These are phyloP conservation scores for Eudiplozoon nipponicum DNA, from an alignment of 2,888 invertebrate species.

Conservation along the genomic window DNA sequence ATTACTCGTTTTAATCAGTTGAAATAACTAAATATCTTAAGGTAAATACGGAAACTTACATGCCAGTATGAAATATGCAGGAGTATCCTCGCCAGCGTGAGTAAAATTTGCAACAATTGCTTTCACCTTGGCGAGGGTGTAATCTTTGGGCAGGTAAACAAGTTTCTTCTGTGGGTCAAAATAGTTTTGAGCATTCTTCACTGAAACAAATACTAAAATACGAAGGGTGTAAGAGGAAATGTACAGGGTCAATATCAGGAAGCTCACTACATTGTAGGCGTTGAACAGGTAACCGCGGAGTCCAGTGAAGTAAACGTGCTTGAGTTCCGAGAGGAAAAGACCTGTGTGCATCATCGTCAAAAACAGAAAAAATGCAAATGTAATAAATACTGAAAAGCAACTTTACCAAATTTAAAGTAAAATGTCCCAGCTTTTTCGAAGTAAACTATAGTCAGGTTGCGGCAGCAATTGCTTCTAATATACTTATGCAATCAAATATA, in stretches of 20 bases:
- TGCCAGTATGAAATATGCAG: background rate
- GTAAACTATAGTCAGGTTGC: no score
- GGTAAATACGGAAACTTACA: background rate
- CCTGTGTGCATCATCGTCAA: no score
- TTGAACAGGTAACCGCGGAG: slow-evolving; percentile 24
- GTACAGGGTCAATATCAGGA: slow-evolving; percentile 25
- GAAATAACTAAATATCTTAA: no score
- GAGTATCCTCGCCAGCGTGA: background rate
- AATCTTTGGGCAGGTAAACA: no score
- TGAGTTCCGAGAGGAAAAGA: slow-evolving; percentile 26
- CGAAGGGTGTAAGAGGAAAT: slow-evolving; percentile 25
- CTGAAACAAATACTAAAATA: slow-evolving; percentile 25
- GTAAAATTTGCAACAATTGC: background rate
- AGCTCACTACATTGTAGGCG: slow-evolving; percentile 26
- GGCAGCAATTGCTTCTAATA: no score
- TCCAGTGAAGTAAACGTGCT: slow-evolving; percentile 25
- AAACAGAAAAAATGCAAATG: background rate
- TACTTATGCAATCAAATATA: no score
- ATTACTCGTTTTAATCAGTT: no score
- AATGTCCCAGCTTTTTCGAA: no score
- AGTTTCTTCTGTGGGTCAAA: no score
- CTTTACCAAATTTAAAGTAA: background rate
- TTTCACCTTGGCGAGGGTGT: no score
- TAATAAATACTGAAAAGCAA: background rate
- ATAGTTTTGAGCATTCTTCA: slow-evolving; percentile 22